These are phyloP conservation scores for Meteorus cinctellus DNA, from an alignment of 2,888 invertebrate species.

Conservation along the genomic window DNA sequence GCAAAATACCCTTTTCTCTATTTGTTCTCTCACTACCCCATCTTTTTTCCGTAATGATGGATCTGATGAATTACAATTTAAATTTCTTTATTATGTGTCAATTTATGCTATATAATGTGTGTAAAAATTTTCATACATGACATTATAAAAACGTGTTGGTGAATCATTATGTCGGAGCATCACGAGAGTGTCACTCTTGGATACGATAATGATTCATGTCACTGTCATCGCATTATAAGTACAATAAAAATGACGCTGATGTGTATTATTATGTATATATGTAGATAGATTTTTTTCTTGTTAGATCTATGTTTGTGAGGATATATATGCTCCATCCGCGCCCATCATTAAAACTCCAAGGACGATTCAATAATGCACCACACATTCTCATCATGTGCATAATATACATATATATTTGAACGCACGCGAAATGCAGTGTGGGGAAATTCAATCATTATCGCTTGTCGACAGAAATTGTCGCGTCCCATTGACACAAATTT, in stretches of 20 bases:
- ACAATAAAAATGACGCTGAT: not conserved
- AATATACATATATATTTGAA: too few relatives aligned
- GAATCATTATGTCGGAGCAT: constrained; percentile 49
- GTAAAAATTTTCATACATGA: not conserved
- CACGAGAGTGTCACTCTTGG: not conserved
- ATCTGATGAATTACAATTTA: too few relatives aligned
- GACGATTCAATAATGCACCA: not conserved
- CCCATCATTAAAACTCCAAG: not conserved
- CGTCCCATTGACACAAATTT: too few relatives aligned
- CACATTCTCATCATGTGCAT: not conserved
- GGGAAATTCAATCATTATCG: not conserved
- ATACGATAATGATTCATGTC: not conserved
- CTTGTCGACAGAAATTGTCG: too few relatives aligned
- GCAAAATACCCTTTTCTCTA: constrained; percentile 15
- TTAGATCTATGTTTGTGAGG: not conserved
- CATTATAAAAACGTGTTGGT: constrained; percentile 52
- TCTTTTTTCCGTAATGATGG: too few relatives aligned
- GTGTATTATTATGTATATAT: not conserved
- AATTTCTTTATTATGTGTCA: not conserved
- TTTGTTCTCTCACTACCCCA: not conserved
- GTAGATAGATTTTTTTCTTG: not conserved
- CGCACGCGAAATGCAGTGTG: not conserved
- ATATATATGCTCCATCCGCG: not conserved
- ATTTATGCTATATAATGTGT: not conserved
- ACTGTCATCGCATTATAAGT: not conserved